A percentile compares a stretch with the other conserved stretches of the same genome.
phyloP scores from a whole-genome alignment of 2,797 vertebrate genomes.

The Decapterus maruadsi region DNA sequence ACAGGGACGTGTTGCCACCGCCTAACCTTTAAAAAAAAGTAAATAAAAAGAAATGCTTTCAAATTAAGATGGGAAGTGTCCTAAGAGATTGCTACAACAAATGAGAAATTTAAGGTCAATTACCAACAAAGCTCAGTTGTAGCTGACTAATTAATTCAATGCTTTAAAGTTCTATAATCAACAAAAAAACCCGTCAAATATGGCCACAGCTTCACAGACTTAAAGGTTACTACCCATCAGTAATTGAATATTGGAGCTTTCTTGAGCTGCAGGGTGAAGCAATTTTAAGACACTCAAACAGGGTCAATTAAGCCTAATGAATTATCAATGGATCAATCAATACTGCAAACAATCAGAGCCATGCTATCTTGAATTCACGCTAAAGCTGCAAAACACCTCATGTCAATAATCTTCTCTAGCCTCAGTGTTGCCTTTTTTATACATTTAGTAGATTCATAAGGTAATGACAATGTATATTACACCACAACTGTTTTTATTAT shows the following conservation, averaged over 20 bases:
- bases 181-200: neutral
- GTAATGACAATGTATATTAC: neutral
- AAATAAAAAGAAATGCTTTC: neutral
- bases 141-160: neutral
- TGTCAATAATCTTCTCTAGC: neutral
- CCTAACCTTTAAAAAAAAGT: too few relatives aligned
- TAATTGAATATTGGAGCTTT: neutral
- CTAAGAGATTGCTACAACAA: neutral
- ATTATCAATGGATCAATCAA: constrained; percentile 19
- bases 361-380: neutral
- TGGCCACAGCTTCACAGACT: neutral
- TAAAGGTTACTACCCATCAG: neutral
- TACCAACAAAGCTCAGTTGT: neutral
- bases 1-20: neutral
- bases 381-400: neutral
- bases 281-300: neutral
- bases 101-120: neutral
- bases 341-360: neutral
- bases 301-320: constrained; percentile 11
- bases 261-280: neutral
- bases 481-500: neutral
- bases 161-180: neutral
- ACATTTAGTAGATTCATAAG: neutral
- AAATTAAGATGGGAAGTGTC: neutral
- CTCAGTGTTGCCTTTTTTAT: neutral